These are phyloP conservation scores for Noctua comes DNA, from an alignment of 2,888 invertebrate genomes.

Conservation along the genomic window DNA sequence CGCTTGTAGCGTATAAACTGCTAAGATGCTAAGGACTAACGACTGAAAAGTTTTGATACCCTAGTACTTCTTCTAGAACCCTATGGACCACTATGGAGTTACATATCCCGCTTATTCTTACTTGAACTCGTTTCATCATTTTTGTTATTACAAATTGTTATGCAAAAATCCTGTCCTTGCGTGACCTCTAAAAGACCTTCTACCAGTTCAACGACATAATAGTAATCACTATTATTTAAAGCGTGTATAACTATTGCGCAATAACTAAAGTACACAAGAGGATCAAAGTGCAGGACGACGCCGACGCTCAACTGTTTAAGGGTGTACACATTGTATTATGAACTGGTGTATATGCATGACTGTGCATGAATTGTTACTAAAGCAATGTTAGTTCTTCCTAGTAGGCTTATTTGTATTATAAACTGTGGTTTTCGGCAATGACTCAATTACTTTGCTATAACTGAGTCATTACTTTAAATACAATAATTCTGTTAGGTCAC, in stretches of 20 bases:
- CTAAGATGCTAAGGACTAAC: not conserved
- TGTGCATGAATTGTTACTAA: conserved; percentile 2
- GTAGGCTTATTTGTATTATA: not conserved
- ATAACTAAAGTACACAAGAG: conserved; percentile 13
- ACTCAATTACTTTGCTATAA: not conserved
- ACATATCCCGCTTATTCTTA: not conserved
- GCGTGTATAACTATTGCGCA: conserved; percentile 33
- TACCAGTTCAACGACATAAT: conserved; percentile 36
- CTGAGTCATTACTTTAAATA: not conserved
- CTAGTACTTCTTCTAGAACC: not conserved
- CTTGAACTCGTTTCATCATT: not conserved
- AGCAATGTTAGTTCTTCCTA: conserved; percentile 6
- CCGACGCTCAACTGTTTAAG: conserved; percentile 9
- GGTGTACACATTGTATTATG: conserved; percentile 16
- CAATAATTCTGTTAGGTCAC: not conserved
- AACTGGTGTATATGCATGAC: conserved; percentile 32
- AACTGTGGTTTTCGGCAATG: conserved; percentile 1
- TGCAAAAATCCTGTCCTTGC: not conserved
- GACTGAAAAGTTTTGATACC: not conserved
- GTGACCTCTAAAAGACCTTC: conserved; percentile 17
- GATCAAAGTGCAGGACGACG: conserved; percentile 49
- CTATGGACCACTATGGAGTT: not conserved
- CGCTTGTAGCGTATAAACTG: not conserved
- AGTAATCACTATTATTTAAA: conserved; percentile 15
- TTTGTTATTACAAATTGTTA: not conserved